phyloP scores from a whole-genome alignment of 1,140 invertebrate genomes.

The Drosophila pachea region DNA sequence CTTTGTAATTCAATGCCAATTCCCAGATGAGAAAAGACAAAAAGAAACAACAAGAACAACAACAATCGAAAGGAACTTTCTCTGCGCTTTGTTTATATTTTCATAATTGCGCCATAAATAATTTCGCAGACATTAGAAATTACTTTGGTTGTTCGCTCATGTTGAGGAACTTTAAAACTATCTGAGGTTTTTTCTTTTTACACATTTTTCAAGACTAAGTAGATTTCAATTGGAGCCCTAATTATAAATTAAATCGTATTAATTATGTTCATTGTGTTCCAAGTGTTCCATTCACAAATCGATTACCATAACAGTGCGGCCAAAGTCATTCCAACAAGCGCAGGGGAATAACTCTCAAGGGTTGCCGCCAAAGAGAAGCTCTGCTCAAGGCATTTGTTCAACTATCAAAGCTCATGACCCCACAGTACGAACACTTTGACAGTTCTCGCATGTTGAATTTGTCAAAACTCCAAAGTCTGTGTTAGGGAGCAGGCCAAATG shows the following conservation, averaged over 20 bases:
- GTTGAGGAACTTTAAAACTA: neutral
- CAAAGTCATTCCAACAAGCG: neutral
- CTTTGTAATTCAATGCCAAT: conserved; percentile 44
- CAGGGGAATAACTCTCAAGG: neutral
- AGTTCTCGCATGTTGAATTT: conserved; percentile 24
- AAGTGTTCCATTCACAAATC: neutral
- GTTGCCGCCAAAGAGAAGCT: neutral
- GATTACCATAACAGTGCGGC: neutral
- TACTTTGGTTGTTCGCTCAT: neutral
- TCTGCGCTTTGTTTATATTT: conserved; percentile 41
- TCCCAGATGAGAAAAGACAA: conserved; percentile 23
- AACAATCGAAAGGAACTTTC: conserved; percentile 10
- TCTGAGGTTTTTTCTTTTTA: neutral
- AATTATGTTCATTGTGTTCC: neutral
- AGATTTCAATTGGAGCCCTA: too few species aligned
- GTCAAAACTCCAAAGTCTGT: conserved; percentile 13
- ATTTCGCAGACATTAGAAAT: neutral
- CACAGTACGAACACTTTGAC: conserved; percentile 7
- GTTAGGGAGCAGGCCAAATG: neutral
- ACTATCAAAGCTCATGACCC: conserved; percentile 14
- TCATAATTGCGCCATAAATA: conserved; percentile 57
- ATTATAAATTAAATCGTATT: too few species aligned
- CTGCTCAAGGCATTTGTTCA: conserved; percentile 2
- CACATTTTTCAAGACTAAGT: too few species aligned
- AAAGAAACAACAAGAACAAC: neutral